phyloP scores from a whole-genome alignment of 2,888 invertebrate species.

The Cheilosia variabilis region DNA sequence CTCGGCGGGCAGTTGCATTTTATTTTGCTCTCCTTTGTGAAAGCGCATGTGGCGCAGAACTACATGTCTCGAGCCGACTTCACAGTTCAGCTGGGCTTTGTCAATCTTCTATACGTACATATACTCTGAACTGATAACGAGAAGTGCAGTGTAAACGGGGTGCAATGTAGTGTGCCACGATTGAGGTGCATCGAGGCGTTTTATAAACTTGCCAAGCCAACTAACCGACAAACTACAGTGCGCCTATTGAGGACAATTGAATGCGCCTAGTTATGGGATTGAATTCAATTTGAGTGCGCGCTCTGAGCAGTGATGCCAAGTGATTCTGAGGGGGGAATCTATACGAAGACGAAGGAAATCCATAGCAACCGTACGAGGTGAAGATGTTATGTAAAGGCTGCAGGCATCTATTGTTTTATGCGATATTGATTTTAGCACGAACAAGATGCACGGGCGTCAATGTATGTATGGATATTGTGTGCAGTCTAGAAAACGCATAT shows the following conservation, averaged over 20 bases:
- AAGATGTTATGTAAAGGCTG: constrained; percentile 13
- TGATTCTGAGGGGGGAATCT: neutral
- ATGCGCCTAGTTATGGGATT: constrained; percentile 69
- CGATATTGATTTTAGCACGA: constrained; percentile 36
- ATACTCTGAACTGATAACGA: constrained; percentile 3
- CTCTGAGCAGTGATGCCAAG: constrained; percentile 34
- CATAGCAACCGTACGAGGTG: neutral
- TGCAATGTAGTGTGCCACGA: constrained; percentile 22
- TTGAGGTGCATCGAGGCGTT: constrained; percentile 28
- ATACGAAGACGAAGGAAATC: neutral
- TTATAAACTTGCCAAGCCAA: constrained; percentile 16
- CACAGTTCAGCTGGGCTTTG: constrained; percentile 34
- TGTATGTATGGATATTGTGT: neutral
- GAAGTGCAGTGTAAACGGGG: constrained; percentile 8
- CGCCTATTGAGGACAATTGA: constrained; percentile 62
- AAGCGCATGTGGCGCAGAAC: neutral
- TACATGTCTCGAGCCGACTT: neutral
- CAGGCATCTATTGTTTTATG: constrained; percentile 10
- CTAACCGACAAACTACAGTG: constrained; percentile 14
- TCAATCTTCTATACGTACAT: constrained; percentile 11
- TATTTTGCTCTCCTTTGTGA: constrained; percentile 2
- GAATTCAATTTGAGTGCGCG: constrained; percentile 58
- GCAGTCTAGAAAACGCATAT: neutral
- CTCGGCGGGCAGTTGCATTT: neutral
- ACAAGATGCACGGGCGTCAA: neutral